A percentile compares a stretch with the other conserved stretches of the same genome.
Conservation (phyloP, 2,113 vertebrate species). For the Vulpes vulpes region DNA sequence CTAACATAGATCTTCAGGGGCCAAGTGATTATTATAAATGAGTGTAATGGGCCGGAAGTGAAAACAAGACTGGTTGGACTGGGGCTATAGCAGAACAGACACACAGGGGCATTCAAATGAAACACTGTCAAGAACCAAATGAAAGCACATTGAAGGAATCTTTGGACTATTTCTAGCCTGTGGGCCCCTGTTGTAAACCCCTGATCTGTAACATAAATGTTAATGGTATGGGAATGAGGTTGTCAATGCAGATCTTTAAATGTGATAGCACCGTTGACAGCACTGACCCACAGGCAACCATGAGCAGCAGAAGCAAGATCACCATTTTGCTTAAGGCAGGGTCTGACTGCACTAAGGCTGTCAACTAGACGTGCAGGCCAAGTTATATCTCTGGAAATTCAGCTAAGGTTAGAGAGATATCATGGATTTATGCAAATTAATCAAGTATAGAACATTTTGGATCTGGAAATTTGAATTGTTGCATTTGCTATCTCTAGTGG, state of each 20-base stretch:
- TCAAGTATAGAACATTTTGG: neutral
- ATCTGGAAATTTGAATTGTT: neutral
- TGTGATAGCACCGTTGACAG: neutral
- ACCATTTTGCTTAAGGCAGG: neutral
- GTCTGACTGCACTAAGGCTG: neutral
- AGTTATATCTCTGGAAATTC: neutral
- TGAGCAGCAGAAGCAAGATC: neutral
- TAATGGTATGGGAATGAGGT: neutral
- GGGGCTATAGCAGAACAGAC: neutral
- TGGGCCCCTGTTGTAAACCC: neutral
- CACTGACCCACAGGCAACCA: neutral
- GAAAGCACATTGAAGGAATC: neutral
- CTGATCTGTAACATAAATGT: neutral
- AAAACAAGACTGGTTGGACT: neutral
- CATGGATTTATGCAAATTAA: neutral
- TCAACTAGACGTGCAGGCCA: neutral
- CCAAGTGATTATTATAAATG: neutral
- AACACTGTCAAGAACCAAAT: neutral
- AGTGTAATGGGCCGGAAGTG: neutral
- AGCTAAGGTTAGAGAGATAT: neutral
- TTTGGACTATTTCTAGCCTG: neutral
- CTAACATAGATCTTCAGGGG: neutral
- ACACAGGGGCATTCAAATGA: neutral
- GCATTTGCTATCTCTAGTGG: neutral
- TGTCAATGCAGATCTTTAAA: neutral